These are phyloP conservation scores for Sparus aurata DNA, from an alignment of 2,797 vertebrate species.

Conservation along the genomic window DNA sequence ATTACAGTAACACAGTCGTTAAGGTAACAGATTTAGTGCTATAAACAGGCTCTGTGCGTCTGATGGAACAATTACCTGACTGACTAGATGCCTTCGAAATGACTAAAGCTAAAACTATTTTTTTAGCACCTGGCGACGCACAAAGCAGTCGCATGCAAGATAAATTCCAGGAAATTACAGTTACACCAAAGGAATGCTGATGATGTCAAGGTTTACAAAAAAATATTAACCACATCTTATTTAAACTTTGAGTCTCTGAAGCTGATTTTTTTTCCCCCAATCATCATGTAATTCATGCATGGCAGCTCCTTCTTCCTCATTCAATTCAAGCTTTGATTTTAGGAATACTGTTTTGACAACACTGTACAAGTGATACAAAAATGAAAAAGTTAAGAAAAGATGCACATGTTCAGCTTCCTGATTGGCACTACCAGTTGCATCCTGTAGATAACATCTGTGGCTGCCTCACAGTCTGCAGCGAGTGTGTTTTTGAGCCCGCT, in stretches of 20 bases:
- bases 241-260: not conserved
- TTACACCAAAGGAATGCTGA: not conserved
- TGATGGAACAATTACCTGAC: conserved; percentile 1
- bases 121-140: not conserved
- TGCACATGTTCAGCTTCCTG: not conserved
- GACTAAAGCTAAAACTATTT: not conserved
- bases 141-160: not conserved
- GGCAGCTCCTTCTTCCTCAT: not conserved
- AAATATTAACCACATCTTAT: not conserved
- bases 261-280: not conserved
- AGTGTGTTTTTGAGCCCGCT: not conserved
- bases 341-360: not conserved
- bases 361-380: not conserved
- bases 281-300: not conserved
- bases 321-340: not conserved
- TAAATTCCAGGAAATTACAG: not conserved
- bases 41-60: conserved; percentile 17
- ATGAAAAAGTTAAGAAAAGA: not conserved
- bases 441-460: conserved; percentile 33
- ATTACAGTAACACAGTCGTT: no score
- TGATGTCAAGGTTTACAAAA: not conserved
- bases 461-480: not conserved
- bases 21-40: not conserved
- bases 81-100: not conserved
- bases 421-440: not conserved